Base-by-base conservation (phyloP, 1,140 invertebrate species). In the Cyclargus thomasi region DNA sequence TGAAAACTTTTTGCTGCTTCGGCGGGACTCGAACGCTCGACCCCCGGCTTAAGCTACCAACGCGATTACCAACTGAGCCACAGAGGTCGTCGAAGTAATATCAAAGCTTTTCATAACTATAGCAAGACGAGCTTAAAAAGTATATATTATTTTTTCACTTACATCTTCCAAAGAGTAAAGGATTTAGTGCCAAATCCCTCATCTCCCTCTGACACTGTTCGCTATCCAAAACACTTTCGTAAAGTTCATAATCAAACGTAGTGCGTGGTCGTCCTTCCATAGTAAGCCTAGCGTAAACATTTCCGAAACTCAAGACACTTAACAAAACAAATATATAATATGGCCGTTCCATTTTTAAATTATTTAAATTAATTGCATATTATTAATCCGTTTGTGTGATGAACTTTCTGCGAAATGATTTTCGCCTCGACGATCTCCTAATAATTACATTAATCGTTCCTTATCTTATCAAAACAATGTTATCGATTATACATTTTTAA, bases 181-280 rank as follows among this genome's bases (percentile, higher is more conserved):
- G 59, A 59, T 74, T 76, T 23, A 11, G 63, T 21, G 23, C 20
- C 57, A 82, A 57, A 68, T 69, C 74, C 18, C 4, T 35, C 2
- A 82, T 53, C 47, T 82, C 77, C 6, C 47, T 62, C 7, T 65
- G 55, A 70, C 82, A 84, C 73, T 74, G 64, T 64, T 76, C 69
- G 8, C 70, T 20, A 65, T 82, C 75, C 36, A 83, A 68, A 7
- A 78, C 79, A 47, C 76, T 75, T 67, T 80, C 64, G 62, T 82
- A 82, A 21, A 81, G 64, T 1, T 77, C 74, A 17, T 63, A 63
- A 63, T 84, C 80, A 67, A 82, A 82, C 0, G 70, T 67, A 18
- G 39, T 53, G 2, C 53, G 70, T 1, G 35, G 62, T 22, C 67
- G 67, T 10, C 69, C 59, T 53, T 68, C 67, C 62, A 73, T 67